Evolutionary conservation across 2,797 vertebrate genomes (phyloP).

Genomic region (Diglossa cyanea): DNA sequence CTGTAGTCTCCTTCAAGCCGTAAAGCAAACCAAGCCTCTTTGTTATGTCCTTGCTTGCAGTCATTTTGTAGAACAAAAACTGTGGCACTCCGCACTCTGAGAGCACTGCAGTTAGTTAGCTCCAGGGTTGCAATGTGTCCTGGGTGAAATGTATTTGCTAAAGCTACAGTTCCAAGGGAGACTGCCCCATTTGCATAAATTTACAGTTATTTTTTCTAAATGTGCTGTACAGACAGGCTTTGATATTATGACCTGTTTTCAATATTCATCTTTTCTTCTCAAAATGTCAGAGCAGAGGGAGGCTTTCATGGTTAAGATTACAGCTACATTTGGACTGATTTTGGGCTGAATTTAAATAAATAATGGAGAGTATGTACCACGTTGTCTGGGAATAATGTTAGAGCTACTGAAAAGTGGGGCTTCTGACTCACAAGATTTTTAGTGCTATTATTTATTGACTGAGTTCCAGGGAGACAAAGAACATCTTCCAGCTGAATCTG

Average conservation of each 20-base stretch:
- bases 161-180: not conserved
- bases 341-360: not conserved
- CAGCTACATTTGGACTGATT: not conserved
- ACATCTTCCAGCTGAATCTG: not conserved
- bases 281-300: not conserved
- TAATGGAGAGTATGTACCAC: not conserved
- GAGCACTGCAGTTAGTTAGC: not conserved
- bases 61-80: not conserved
- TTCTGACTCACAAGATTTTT: slow-evolving; percentile 1
- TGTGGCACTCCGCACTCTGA: not conserved
- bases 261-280: not conserved
- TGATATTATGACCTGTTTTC: not conserved
- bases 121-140: not conserved
- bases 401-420: not conserved
- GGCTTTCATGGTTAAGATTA: not conserved
- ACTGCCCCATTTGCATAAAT: not conserved
- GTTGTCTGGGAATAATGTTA: not conserved
- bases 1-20: not conserved
- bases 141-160: not conserved
- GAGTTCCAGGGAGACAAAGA: not conserved
- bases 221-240: not conserved
- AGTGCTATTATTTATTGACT: not conserved
- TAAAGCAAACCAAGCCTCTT: not conserved
- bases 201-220: not conserved
- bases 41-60: not conserved